A percentile compares a stretch with the other conserved stretches of the same genome.
phyloP scores from a whole-genome alignment of 2,797 vertebrate species.

The Periparus ater region DNA sequence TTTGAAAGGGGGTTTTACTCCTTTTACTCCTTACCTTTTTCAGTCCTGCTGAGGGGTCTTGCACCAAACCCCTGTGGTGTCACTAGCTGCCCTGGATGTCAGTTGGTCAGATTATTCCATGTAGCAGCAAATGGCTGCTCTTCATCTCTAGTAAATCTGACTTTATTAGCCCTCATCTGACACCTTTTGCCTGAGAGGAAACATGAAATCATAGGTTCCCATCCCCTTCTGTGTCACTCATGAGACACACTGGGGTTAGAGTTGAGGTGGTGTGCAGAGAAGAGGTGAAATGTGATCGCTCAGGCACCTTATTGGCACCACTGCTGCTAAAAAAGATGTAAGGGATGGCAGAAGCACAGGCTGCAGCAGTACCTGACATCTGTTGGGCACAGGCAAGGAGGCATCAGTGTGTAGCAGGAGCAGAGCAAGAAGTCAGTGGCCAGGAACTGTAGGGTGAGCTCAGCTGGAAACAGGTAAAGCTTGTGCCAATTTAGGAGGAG shows the following conservation, averaged over 20 bases:
- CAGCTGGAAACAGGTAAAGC: neutral
- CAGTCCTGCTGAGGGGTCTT: neutral
- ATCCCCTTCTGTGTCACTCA: neutral
- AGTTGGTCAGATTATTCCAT: neutral
- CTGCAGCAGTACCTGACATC: neutral
- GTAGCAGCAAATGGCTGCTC: rapidly evolving
- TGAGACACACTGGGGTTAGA: neutral
- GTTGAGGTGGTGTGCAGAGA: neutral
- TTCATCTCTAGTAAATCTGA: neutral
- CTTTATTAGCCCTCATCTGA: neutral
- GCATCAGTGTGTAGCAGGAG: neutral
- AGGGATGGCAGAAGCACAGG: neutral
- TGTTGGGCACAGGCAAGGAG: neutral
- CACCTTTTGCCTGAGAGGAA: neutral
- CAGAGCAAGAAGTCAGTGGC: neutral
- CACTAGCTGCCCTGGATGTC: neutral
- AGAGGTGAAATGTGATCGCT: neutral
- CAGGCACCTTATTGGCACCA: rapidly evolving
- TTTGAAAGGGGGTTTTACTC: neutral
- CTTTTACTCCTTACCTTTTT: neutral
- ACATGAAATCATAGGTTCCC: neutral
- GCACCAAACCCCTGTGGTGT: neutral
- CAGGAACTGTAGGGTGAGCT: neutral
- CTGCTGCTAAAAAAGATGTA: neutral
- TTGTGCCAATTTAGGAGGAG: neutral